Conservation (phyloP, 2,888 invertebrate genomes). For the Andrena chrysosceles region DNA sequence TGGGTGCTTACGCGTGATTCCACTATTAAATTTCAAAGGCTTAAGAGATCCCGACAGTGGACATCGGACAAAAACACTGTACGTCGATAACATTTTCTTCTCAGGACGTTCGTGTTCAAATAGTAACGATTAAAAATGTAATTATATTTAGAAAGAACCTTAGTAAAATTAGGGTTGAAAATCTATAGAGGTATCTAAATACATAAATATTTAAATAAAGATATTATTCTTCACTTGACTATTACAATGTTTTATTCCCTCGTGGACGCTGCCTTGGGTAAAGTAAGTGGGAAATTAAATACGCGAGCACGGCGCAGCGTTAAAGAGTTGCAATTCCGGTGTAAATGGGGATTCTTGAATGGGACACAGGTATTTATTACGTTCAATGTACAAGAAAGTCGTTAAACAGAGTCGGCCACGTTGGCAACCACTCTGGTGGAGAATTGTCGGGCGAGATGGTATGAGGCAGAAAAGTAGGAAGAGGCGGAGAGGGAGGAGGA, state of each 20-base stretch:
- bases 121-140: background rate
- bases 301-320: constrained; percentile 5
- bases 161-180: too few relatives aligned
- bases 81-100: background rate
- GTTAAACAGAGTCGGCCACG: constrained; percentile 71
- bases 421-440: constrained; percentile 74
- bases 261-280: background rate
- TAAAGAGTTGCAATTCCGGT: constrained; percentile 49
- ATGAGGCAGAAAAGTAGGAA: constrained; percentile 58
- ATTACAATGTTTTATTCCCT: background rate
- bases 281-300: constrained; percentile 13
- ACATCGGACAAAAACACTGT: background rate
- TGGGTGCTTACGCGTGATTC: constrained; percentile 53
- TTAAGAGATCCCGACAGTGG: constrained; percentile 50
- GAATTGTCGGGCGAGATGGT: constrained; percentile 72
- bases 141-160: background rate
- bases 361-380: constrained; percentile 75
- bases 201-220: background rate
- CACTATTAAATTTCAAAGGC: constrained; percentile 66
- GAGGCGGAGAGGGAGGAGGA: constrained; percentile 52
- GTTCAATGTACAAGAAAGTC: constrained; percentile 73
- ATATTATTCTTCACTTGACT: background rate
- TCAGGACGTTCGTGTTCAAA: background rate
- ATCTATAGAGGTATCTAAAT: background rate
- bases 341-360: constrained; percentile 69